A percentile compares a stretch with the other conserved stretches of the same genome.
phyloP scores from a whole-genome alignment of 1,140 invertebrate species.

The Homarus americanus region DNA sequence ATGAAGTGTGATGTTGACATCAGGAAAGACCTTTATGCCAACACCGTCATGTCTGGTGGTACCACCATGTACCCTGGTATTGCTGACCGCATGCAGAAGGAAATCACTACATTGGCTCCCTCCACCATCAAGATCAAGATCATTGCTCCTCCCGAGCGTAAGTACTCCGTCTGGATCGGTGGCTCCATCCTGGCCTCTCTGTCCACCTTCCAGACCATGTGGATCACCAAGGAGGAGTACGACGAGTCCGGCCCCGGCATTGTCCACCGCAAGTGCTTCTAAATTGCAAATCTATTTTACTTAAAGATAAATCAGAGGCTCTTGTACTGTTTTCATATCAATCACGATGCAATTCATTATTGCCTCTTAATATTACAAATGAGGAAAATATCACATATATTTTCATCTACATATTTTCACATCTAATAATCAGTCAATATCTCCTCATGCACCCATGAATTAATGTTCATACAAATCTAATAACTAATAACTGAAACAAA shows the following conservation, averaged over 20 bases:
- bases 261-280: not conserved
- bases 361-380: too few species aligned
- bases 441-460: too few species aligned
- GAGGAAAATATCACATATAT: too few species aligned
- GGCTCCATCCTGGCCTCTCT: constrained; percentile 69
- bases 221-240: constrained; percentile 60
- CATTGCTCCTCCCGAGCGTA: constrained; percentile 70
- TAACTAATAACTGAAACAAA: too few species aligned
- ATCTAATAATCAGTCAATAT: too few species aligned
- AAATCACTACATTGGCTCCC: constrained; percentile 81
- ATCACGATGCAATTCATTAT: too few species aligned
- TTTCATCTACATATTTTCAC: too few species aligned
- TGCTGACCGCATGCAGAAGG: constrained; percentile 82
- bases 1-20: constrained; percentile 83
- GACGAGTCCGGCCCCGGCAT: constrained; percentile 5
- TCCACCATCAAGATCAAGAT: constrained; percentile 83
- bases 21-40: constrained; percentile 90
- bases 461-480: too few species aligned
- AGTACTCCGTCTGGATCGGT: constrained; percentile 73
- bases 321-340: too few species aligned
- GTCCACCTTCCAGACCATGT: constrained; percentile 67
- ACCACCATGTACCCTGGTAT: constrained; percentile 84
- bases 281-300: not conserved
- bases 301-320: not conserved
- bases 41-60: constrained; percentile 83